A percentile compares a stretch with the other conserved stretches of the same genome.
phyloP scores from a whole-genome alignment of 23 tunicate genomes.

The Phallusia fumigata region DNA sequence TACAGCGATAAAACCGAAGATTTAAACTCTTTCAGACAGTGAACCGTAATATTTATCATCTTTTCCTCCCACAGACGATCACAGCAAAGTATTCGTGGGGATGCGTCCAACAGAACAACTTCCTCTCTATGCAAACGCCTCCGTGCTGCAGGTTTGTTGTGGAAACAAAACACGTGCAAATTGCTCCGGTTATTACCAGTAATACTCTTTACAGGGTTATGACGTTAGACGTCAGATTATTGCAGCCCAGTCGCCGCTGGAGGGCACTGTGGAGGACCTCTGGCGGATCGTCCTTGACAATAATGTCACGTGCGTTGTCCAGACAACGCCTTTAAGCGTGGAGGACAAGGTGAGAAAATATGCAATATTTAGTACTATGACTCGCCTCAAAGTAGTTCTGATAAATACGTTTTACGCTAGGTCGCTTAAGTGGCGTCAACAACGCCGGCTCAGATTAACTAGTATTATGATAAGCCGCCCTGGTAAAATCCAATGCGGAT shows the following conservation, averaged over 20 bases:
- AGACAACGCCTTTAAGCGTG: constrained; percentile 35
- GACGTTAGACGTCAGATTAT: constrained; percentile 58
- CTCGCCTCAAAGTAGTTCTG: too few species aligned
- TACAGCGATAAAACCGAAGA: too few species aligned
- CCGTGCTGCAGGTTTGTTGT: constrained; percentile 40
- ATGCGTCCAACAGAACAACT: constrained; percentile 70
- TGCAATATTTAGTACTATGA: too few species aligned
- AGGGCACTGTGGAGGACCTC: constrained; percentile 62
- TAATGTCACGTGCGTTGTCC: constrained; percentile 70
- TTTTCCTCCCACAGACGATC: constrained; percentile 61
- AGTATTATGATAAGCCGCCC: too few species aligned
- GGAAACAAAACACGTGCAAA: neutral
- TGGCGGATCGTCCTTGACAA: constrained; percentile 91
- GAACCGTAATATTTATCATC: too few species aligned
- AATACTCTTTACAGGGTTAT: constrained; percentile 61
- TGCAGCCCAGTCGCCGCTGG: constrained; percentile 72
- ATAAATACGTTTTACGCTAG: too few species aligned
- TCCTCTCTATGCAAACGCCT: constrained; percentile 74
- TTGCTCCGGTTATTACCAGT: too few species aligned
- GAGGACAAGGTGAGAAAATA: constrained; percentile 31
- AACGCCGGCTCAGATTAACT: too few species aligned
- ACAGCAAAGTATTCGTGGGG: constrained; percentile 70
- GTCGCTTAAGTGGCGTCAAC: too few species aligned
- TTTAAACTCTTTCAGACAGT: too few species aligned
- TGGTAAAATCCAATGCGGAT: too few species aligned